Percentiles rank a stretch among this genome's conserved stretches.
phyloP scores from a whole-genome alignment of 2,888 invertebrate species.

The Agriopis aurantiaria region DNA sequence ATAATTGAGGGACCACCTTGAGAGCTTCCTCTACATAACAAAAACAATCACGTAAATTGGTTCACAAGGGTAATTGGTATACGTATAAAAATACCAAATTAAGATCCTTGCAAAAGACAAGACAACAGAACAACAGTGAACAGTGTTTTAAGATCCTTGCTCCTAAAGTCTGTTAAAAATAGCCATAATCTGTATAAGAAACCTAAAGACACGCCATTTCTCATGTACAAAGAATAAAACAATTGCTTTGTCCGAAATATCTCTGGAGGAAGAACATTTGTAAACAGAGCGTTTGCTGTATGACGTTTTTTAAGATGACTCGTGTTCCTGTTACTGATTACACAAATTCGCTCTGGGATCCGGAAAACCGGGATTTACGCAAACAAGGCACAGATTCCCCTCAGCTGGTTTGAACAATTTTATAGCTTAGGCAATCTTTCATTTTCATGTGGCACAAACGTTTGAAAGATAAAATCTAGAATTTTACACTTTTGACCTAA shows the following conservation, averaged over 20 bases:
- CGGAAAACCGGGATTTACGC: conserved; percentile 50
- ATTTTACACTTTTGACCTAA: not conserved
- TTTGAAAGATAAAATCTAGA: conserved; percentile 18
- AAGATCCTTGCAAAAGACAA: no score
- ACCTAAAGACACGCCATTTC: not conserved
- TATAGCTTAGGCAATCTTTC: conserved; percentile 52
- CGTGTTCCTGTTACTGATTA: conserved; percentile 57
- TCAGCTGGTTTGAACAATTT: conserved; percentile 46
- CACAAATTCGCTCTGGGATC: conserved; percentile 51
- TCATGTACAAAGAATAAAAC: conserved; percentile 7
- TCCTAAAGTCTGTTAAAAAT: not conserved
- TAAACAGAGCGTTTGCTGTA: conserved; percentile 37
- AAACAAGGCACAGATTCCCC: conserved; percentile 52
- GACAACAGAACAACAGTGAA: no score
- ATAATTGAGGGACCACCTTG: no score
- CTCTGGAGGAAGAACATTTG: conserved; percentile 26
- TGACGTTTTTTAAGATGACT: conserved; percentile 52
- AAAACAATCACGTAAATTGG: no score
- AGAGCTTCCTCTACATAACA: no score
- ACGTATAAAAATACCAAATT: no score
- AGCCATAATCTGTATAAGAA: not conserved
- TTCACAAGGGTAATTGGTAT: no score
- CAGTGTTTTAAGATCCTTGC: no score
- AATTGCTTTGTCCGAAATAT: conserved; percentile 15
- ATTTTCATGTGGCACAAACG: conserved; percentile 50